Percentiles rank a stretch among this genome's conserved stretches.
Conservation (phyloP, 2,888 invertebrate genomes). For the Cylloceria caligata region DNA sequence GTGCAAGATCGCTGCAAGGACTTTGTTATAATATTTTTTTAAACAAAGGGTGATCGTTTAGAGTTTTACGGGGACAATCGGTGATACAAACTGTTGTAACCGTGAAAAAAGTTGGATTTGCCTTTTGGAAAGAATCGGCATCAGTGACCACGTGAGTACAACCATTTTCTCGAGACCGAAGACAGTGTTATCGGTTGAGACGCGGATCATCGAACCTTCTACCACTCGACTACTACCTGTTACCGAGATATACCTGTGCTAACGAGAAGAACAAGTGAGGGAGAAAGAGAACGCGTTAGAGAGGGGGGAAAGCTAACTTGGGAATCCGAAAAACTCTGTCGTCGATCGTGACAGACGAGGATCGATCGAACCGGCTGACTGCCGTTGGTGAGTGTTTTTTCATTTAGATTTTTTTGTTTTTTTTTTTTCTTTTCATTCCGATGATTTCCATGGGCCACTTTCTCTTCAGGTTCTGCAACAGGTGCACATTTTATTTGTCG, state of each 20-base stretch:
- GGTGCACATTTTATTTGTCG: conserved; percentile 39
- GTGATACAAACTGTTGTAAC: conserved; percentile 35
- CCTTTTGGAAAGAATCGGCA: background rate
- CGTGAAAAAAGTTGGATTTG: conserved; percentile 31
- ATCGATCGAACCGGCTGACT: conserved; percentile 70
- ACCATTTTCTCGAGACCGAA: background rate
- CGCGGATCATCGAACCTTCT: conserved; percentile 13
- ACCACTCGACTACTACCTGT: conserved; percentile 20
- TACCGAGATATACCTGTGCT: conserved; percentile 19
- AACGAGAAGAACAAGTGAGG: conserved; percentile 24
- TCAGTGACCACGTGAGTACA: conserved; percentile 56
- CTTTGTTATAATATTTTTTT: conserved; percentile 1
- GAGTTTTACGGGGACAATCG: conserved; percentile 9
- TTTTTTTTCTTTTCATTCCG: conserved; percentile 9
- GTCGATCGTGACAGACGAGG: conserved; percentile 62
- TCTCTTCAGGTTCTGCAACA: conserved; percentile 42
- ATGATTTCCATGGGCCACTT: conserved; percentile 21
- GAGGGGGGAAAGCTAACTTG: conserved; percentile 3
- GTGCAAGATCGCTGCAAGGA: background rate
- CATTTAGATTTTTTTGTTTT: conserved; percentile 15
- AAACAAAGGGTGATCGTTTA: conserved; percentile 26
- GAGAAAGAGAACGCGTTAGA: too few relatives aligned
- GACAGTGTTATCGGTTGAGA: conserved; percentile 20
- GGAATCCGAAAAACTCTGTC: conserved; percentile 18
- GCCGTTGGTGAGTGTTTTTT: conserved; percentile 75